Percentiles rank a stretch among this genome's conserved stretches.
Evolutionary conservation across 1,140 invertebrate genomes (phyloP).

Genomic region (Arion vulgaris): DNA sequence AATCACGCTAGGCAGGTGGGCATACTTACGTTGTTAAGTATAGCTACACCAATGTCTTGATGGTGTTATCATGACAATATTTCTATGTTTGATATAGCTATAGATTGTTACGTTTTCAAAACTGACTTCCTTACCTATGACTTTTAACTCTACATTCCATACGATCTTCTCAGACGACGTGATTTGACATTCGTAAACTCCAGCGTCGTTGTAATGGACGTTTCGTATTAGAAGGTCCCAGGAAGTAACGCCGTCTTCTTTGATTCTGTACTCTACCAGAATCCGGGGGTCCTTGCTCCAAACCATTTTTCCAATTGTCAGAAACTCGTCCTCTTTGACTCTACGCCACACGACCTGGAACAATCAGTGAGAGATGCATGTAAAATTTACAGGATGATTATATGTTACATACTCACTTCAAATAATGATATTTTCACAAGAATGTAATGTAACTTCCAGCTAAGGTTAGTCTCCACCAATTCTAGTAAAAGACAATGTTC

Average conservation of each 20-base stretch:
- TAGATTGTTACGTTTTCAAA: neutral
- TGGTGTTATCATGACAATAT: too few relatives aligned
- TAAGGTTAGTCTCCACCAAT: neutral
- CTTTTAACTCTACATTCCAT: conserved; percentile 11
- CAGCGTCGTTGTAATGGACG: conserved; percentile 16
- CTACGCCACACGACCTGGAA: conserved; percentile 34
- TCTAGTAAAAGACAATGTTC: too few relatives aligned
- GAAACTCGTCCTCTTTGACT: conserved; percentile 26
- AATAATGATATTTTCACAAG: neutral
- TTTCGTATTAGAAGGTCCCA: conserved; percentile 29
- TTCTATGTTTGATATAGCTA: too few relatives aligned
- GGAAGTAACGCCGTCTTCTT: conserved; percentile 23
- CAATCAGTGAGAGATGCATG: neutral
- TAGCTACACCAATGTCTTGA: too few relatives aligned
- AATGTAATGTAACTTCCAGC: neutral
- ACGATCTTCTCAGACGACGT: conserved; percentile 18
- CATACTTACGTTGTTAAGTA: too few relatives aligned
- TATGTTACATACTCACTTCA: neutral
- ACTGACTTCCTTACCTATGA: conserved; percentile 19
- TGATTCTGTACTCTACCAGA: conserved; percentile 1
- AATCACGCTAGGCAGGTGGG: too few relatives aligned
- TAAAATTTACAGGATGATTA: conserved; percentile 4
- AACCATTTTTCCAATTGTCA: conserved; percentile 33
- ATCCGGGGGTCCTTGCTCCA: conserved; percentile 29
- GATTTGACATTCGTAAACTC: conserved; percentile 36